Conservation (phyloP, 2,888 invertebrate genomes). For the Idaea aversata region DNA sequence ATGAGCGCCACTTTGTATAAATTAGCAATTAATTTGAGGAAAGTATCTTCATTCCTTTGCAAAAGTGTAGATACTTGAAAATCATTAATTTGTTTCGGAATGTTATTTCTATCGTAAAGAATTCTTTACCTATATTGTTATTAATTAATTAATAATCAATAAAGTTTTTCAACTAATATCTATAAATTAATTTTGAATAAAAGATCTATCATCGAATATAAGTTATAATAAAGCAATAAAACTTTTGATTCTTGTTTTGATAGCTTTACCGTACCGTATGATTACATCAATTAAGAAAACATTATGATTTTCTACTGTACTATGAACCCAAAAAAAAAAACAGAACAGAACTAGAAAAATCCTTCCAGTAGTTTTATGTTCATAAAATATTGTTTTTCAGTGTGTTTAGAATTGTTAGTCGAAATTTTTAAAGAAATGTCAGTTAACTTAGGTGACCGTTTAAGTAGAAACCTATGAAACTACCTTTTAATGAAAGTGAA, state of each 20-base stretch:
- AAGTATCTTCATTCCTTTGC: conserved; percentile 25
- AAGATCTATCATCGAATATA: neutral
- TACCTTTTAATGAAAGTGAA: no score
- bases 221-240: conserved; percentile 1
- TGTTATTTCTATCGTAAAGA: neutral
- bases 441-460: no score
- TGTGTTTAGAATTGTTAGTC: no score
- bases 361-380: neutral
- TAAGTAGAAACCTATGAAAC: no score
- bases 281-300: neutral
- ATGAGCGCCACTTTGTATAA: conserved; percentile 59
- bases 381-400: neutral
- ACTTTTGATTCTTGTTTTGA: neutral
- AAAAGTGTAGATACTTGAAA: neutral
- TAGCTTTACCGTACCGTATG: neutral
- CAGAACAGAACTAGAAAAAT: neutral
- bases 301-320: neutral
- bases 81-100: neutral
- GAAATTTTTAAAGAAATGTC: no score
- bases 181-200: neutral
- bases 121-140: neutral
- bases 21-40: conserved; percentile 49
- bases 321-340: no score
- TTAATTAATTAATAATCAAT: neutral
- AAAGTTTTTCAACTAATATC: neutral